Conservation (phyloP, 2,113 vertebrate species). For the Leucoraja erinaceus region DNA sequence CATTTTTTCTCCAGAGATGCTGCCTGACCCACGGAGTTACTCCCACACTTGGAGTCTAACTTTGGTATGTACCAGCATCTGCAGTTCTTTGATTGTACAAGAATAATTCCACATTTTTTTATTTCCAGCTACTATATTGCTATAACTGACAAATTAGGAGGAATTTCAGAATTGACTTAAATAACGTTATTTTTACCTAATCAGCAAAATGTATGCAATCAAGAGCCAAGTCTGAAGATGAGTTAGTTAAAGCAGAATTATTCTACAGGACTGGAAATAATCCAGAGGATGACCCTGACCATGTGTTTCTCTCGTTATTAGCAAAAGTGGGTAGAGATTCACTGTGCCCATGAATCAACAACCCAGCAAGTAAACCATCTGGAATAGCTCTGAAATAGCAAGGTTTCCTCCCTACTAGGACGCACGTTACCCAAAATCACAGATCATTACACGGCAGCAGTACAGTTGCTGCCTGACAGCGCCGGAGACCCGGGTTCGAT, state of each 20-base stretch:
- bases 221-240: background rate
- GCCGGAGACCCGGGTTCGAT: too few species aligned
- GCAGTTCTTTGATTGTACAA: too few species aligned
- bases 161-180: background rate
- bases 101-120: background rate
- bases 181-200: too few species aligned
- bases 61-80: too few species aligned
- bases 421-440: background rate
- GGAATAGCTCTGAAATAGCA: background rate
- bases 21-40: too few species aligned
- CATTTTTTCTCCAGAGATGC: too few species aligned
- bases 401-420: background rate
- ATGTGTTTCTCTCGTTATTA: background rate
- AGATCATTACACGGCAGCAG: background rate
- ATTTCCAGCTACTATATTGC: background rate
- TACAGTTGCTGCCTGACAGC: too few species aligned
- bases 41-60: too few species aligned
- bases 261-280: background rate
- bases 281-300: background rate
- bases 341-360: background rate
- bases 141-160: background rate
- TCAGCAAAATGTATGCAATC: background rate
- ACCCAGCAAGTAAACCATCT: background rate
- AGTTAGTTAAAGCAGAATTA: background rate
- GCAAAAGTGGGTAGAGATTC: background rate